These are phyloP conservation scores for Podiceps cristatus DNA, from an alignment of 2,113 vertebrate species.

Conservation along the genomic window DNA sequence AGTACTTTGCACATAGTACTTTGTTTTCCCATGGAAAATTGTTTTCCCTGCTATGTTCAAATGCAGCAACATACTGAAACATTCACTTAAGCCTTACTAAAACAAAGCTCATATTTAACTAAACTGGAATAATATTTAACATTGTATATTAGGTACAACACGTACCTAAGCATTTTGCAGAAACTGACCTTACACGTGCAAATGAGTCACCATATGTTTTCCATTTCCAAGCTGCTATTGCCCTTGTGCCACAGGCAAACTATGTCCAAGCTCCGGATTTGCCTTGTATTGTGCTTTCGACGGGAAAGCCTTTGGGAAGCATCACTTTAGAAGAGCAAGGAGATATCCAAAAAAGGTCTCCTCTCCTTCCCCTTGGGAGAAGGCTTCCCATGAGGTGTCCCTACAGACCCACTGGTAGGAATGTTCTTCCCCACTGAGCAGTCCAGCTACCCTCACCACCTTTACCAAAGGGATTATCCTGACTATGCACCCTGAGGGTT, in stretches of 20 bases:
- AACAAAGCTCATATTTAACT: background rate
- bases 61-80: background rate
- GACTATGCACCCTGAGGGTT: background rate
- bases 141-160: background rate
- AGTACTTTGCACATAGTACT: background rate
- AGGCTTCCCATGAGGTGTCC: background rate
- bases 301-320: background rate
- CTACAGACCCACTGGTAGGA: accelerated
- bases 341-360: background rate
- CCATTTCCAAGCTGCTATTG: background rate
- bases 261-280: background rate
- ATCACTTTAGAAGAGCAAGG: background rate
- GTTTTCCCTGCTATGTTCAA: background rate
- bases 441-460: background rate
- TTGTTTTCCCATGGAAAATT: background rate
- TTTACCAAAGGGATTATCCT: background rate
- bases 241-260: background rate
- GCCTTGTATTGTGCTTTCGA: background rate
- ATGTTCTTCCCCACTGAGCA: background rate
- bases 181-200: background rate
- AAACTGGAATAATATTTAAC: background rate
- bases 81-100: background rate
- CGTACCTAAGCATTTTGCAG: background rate
- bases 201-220: background rate
- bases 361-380: background rate